Evolutionary conservation across 2,113 vertebrate genomes (phyloP).

Genomic region (Phyllostomus discolor): DNA sequence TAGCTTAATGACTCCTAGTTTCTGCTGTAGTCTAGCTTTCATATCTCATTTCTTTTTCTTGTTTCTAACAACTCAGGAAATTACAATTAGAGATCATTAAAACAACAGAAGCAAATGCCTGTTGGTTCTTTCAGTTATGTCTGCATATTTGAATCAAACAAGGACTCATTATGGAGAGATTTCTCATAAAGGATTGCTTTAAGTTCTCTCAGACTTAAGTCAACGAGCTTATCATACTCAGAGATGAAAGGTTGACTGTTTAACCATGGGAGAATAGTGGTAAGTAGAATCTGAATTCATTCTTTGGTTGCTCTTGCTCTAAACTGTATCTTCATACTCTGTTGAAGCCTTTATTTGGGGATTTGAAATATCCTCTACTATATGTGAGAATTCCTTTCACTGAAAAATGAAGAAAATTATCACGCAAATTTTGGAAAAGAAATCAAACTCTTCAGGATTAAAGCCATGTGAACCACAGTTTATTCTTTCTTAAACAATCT

Average conservation of each 20-base stretch:
- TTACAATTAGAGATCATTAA: neutral
- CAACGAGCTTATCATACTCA: neutral
- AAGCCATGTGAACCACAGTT: neutral
- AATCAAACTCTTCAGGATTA: neutral
- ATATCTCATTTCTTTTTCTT: neutral
- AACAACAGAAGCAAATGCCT: neutral
- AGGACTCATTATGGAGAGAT: neutral
- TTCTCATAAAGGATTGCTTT: neutral
- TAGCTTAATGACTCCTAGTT: neutral
- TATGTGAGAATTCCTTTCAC: neutral
- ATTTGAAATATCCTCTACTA: neutral
- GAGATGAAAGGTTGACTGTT: neutral
- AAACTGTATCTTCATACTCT: neutral
- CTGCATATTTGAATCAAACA: neutral
- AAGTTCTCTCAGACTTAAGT: neutral
- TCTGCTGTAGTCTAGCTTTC: neutral
- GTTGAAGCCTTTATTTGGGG: neutral
- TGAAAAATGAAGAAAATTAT: neutral
- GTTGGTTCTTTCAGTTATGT: neutral
- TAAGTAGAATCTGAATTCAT: neutral
- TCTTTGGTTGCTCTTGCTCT: neutral
- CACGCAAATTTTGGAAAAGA: neutral
- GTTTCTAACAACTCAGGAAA: neutral
- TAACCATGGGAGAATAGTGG: neutral
- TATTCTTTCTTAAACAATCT: neutral